phyloP scores from a whole-genome alignment of 2,797 vertebrate genomes.

The Gambelia wislizenii region DNA sequence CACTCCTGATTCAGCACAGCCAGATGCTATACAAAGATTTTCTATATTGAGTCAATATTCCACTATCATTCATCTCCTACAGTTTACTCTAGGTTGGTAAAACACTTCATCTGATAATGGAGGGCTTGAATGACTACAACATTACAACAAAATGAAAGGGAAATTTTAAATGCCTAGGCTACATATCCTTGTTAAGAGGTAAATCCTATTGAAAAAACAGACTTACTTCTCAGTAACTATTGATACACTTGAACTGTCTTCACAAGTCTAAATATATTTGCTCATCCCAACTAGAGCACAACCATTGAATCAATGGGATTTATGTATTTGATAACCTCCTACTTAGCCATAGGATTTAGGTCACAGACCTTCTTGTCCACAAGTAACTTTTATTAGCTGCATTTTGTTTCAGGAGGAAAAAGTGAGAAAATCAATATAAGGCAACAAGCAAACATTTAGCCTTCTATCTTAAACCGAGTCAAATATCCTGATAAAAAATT shows the following conservation, averaged over 20 bases:
- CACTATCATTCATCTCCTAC: neutral
- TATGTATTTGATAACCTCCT: too few species aligned
- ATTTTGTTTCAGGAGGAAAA: neutral
- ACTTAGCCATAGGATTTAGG: neutral
- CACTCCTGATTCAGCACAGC: neutral
- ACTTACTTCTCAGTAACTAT: neutral
- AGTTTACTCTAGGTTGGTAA: neutral
- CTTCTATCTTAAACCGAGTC: neutral
- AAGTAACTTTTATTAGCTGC: neutral
- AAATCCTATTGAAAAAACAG: neutral
- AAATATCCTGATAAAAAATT: conserved; percentile 34
- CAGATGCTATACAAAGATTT: neutral
- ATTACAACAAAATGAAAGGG: neutral
- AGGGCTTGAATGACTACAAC: neutral
- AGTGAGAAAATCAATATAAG: neutral
- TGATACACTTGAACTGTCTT: neutral
- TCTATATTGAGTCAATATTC: neutral
- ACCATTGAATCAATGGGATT: too few species aligned
- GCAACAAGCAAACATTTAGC: neutral
- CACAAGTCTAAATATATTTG: neutral
- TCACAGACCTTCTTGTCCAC: neutral
- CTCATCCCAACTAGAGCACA: too few species aligned
- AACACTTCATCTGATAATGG: neutral
- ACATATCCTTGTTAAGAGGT: neutral
- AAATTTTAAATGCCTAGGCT: neutral